phyloP scores from a whole-genome alignment of 2,888 invertebrate genomes.

The Plagodis dolabraria region DNA sequence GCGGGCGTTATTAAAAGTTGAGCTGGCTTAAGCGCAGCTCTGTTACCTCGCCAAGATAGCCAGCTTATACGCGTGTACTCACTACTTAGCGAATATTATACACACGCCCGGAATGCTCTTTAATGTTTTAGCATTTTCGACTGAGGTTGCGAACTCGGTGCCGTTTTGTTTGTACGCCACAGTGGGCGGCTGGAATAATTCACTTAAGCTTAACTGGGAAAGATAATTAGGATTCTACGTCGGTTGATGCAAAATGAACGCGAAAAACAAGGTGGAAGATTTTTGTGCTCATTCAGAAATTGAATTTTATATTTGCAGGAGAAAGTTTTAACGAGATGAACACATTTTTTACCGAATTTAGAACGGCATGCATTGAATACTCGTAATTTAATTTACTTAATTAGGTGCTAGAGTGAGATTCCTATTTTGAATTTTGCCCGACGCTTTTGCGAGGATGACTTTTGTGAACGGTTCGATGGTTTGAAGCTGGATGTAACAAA shows the following conservation, averaged over 20 bases:
- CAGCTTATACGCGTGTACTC: slow-evolving; percentile 73
- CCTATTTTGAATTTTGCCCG: slow-evolving; percentile 35
- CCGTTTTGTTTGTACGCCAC: slow-evolving; percentile 82
- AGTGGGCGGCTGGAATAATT: slow-evolving; percentile 83
- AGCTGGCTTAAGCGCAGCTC: slow-evolving; percentile 75
- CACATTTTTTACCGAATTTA: slow-evolving; percentile 66
- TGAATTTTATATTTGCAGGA: slow-evolving; percentile 82
- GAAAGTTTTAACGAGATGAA: slow-evolving; percentile 80
- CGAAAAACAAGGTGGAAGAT: slow-evolving; percentile 80
- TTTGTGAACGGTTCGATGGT: slow-evolving; percentile 53
- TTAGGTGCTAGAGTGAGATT: slow-evolving; percentile 47
- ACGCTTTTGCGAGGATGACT: slow-evolving; percentile 44
- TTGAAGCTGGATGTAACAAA: slow-evolving; percentile 51
- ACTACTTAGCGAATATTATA: slow-evolving; percentile 81
- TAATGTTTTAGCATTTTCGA: slow-evolving; percentile 84
- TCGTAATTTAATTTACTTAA: slow-evolving; percentile 61
- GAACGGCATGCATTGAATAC: slow-evolving; percentile 59
- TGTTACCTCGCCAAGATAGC: slow-evolving; percentile 79
- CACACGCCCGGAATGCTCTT: slow-evolving; percentile 77
- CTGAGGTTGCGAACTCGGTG: slow-evolving; percentile 81
- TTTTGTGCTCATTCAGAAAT: slow-evolving; percentile 83
- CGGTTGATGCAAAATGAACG: slow-evolving; percentile 83
- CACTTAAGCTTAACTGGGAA: slow-evolving; percentile 84
- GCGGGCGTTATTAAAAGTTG: slow-evolving; percentile 83
- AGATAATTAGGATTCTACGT: slow-evolving; percentile 85